Percentiles rank a stretch among this genome's conserved stretches.
Conservation (phyloP, 2,797 vertebrate species). For the Schizothorax lantsangensis region DNA sequence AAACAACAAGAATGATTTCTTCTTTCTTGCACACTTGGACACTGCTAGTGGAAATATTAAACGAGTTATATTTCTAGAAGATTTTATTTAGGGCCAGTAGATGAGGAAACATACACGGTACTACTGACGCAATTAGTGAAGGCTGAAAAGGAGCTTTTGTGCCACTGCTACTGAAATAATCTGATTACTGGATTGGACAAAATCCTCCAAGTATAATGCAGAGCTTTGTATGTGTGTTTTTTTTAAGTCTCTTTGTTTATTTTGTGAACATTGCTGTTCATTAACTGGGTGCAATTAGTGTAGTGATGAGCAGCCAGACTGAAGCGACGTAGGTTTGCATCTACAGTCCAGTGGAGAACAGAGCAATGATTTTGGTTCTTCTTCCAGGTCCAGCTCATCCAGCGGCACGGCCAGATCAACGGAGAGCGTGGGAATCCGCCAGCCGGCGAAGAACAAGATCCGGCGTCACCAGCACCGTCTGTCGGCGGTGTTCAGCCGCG, state of each 20-base stretch:
- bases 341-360: neutral
- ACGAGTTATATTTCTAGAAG: neutral
- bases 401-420: slow-evolving; percentile 67
- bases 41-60: neutral
- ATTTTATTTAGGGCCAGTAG: neutral
- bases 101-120: neutral
- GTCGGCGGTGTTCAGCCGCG: slow-evolving; percentile 78
- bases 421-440: slow-evolving; percentile 68
- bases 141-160: slow-evolving; percentile 50
- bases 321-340: neutral
- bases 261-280: neutral
- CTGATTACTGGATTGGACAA: slow-evolving; percentile 49
- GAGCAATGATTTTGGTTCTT: neutral
- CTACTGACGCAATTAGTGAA: neutral
- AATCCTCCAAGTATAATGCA: slow-evolving; percentile 44
- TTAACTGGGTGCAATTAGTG: neutral
- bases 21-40: neutral
- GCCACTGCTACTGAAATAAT: slow-evolving; percentile 31
- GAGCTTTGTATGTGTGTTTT: neutral
- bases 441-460: slow-evolving; percentile 77
- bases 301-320: neutral
- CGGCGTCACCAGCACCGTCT: slow-evolving; percentile 78
- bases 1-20: neutral
- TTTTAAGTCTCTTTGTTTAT: slow-evolving; percentile 4
- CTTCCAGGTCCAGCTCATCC: slow-evolving; percentile 74